These are phyloP conservation scores for Samia ricini DNA, from an alignment of 1,140 invertebrate genomes.

Conservation along the genomic window DNA sequence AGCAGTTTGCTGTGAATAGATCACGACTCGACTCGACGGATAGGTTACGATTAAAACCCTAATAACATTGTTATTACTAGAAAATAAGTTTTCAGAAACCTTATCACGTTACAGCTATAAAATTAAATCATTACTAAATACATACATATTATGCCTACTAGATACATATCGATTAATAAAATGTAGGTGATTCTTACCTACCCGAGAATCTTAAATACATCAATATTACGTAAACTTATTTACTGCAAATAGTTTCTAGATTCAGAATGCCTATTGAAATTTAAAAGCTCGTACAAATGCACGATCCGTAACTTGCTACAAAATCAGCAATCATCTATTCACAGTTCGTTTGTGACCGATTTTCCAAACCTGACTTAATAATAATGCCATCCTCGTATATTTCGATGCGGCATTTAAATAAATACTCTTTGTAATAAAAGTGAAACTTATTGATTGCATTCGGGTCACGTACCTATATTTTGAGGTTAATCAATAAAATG, in stretches of 20 bases:
- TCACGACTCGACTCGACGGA: too few species aligned
- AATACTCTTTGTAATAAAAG: slow-evolving; percentile 40
- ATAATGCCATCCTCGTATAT: slow-evolving; percentile 24
- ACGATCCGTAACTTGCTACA: slow-evolving; percentile 22
- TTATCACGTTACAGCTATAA: too few species aligned
- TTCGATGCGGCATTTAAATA: slow-evolving; percentile 39
- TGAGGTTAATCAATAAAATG: too few species aligned
- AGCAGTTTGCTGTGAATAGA: too few species aligned
- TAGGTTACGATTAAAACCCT: too few species aligned
- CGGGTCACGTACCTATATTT: slow-evolving; percentile 3
- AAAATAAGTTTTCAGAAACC: too few species aligned
- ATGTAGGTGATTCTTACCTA: not conserved
- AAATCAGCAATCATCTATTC: slow-evolving; percentile 34
- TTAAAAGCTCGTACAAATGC: slow-evolving; percentile 3
- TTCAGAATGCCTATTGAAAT: not conserved
- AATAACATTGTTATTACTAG: too few species aligned
- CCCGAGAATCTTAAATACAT: slow-evolving; percentile 3
- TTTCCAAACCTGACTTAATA: slow-evolving; percentile 45
- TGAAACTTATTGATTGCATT: slow-evolving; percentile 25
- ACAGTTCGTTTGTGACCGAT: slow-evolving; percentile 36
- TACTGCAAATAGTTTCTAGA: not conserved
- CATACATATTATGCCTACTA: too few species aligned
- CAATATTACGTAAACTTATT: slow-evolving; percentile 17
- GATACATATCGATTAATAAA: too few species aligned
- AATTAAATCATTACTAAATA: too few species aligned